Conservation (phyloP, 92 coral and sea anemone genomes). For the Parazoanthus atlanticus region DNA sequence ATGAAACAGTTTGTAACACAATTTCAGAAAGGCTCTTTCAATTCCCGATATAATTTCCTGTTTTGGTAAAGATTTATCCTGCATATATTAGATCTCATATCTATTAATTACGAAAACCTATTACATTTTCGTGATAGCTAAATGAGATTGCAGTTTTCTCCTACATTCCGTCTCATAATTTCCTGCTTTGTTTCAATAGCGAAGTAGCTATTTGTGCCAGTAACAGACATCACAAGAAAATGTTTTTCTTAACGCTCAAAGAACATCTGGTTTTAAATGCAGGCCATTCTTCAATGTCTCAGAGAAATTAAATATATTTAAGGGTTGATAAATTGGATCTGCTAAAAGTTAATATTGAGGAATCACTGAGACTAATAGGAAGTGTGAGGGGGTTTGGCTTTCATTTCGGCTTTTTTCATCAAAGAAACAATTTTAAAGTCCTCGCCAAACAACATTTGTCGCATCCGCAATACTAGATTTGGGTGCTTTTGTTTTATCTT, state of each 20-base stretch:
- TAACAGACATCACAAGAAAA: background rate
- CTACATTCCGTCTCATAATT: background rate
- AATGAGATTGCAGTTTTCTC: background rate
- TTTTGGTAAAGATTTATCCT: slow-evolving; percentile 8
- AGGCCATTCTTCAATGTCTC: background rate
- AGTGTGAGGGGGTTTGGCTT: background rate
- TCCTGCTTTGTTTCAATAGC: background rate
- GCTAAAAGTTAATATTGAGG: background rate
- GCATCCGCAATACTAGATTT: background rate
- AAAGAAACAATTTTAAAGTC: background rate
- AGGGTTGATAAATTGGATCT: background rate
- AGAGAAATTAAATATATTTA: background rate
- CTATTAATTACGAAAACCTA: slow-evolving; percentile 1
- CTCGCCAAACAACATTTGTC: background rate
- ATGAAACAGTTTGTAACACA: background rate
- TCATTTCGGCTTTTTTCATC: background rate
- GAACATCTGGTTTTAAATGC: background rate
- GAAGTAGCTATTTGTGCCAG: background rate
- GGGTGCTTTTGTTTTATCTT: background rate
- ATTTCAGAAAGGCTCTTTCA: background rate
- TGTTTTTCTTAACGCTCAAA: background rate
- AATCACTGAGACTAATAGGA: background rate
- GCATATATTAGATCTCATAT: slow-evolving; percentile 9
- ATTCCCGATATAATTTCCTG: background rate
- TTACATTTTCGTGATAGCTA: slow-evolving; percentile 3